Percentiles rank a stretch among this genome's conserved stretches.
Conservation (phyloP, 1,140 invertebrate genomes). For the Diabrotica virgifera region DNA sequence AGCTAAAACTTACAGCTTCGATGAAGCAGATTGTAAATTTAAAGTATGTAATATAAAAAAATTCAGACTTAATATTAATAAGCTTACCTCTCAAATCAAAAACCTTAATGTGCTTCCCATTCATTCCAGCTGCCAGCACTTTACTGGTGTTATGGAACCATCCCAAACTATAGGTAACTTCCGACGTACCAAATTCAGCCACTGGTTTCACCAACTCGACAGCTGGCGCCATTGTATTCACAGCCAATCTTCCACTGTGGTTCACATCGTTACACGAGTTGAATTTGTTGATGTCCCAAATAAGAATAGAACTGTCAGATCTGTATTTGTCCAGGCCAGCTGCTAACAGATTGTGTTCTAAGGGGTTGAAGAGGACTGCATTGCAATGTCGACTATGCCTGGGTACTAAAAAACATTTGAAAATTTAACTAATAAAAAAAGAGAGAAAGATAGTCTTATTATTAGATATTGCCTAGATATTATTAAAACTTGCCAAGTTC, state of each 20-base stretch:
- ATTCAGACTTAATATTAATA: too few species aligned
- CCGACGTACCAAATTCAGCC: constrained; percentile 70
- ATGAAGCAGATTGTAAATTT: too few species aligned
- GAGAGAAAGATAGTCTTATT: too few species aligned
- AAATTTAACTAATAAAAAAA: too few species aligned
- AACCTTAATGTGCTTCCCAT: constrained; percentile 85
- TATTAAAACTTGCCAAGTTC: constrained; percentile 64
- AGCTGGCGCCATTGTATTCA: constrained; percentile 30
- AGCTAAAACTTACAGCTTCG: too few species aligned
- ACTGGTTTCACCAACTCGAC: constrained; percentile 54
- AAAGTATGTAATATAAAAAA: constrained; percentile 5
- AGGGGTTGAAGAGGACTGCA: constrained; percentile 83
- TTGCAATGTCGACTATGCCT: constrained; percentile 81
- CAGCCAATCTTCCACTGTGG: constrained; percentile 22
- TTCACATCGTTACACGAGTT: constrained; percentile 45
- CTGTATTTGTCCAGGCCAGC: constrained; percentile 83
- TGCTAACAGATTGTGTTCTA: constrained; percentile 78
- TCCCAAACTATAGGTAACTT: constrained; percentile 77
- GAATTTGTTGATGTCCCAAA: constrained; percentile 74
- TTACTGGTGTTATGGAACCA: constrained; percentile 78
- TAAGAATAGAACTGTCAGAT: constrained; percentile 73
- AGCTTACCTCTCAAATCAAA: constrained; percentile 83
- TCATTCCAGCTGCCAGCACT: constrained; percentile 81
- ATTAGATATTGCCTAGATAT: too few species aligned
- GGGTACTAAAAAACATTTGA: constrained; percentile 57